A percentile compares a stretch with the other conserved stretches of the same genome.
phyloP scores from a whole-genome alignment of 37 sponge, comb jelly and placozoan genomes.

The Oopsacas minuta region DNA sequence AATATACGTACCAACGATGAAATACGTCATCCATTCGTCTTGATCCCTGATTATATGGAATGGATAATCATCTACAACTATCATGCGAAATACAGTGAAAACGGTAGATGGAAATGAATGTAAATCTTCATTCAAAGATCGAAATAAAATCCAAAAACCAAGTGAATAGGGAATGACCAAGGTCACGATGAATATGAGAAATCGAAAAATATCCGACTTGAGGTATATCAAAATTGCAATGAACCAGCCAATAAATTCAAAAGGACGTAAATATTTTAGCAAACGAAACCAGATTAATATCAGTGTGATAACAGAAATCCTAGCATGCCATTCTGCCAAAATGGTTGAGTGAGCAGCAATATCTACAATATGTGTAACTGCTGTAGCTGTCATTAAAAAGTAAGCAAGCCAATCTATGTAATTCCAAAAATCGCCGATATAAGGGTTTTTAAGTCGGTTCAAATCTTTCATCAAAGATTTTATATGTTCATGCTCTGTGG shows the following conservation, averaged over 20 bases:
- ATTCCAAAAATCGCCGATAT: background rate
- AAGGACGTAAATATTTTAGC: background rate
- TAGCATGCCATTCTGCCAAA: background rate
- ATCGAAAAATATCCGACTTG: background rate
- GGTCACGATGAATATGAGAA: background rate
- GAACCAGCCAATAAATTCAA: constrained; percentile 5
- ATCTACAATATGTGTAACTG: background rate
- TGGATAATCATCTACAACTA: background rate
- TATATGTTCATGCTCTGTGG: background rate
- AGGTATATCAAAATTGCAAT: background rate
- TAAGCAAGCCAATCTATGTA: constrained; percentile 8
- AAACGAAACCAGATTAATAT: background rate
- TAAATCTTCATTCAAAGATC: background rate
- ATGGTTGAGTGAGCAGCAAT: background rate
- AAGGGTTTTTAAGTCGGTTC: background rate
- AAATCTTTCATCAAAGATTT: background rate
- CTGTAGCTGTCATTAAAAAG: background rate
- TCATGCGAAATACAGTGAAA: background rate
- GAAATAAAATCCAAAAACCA: background rate
- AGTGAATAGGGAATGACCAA: background rate
- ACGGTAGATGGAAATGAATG: background rate
- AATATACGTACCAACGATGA: background rate
- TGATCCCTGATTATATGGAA: background rate
- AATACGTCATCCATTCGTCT: background rate
- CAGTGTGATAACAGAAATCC: background rate